These are phyloP conservation scores for Noctilio leporinus DNA, from an alignment of 2,113 vertebrate genomes.

Conservation along the genomic window DNA sequence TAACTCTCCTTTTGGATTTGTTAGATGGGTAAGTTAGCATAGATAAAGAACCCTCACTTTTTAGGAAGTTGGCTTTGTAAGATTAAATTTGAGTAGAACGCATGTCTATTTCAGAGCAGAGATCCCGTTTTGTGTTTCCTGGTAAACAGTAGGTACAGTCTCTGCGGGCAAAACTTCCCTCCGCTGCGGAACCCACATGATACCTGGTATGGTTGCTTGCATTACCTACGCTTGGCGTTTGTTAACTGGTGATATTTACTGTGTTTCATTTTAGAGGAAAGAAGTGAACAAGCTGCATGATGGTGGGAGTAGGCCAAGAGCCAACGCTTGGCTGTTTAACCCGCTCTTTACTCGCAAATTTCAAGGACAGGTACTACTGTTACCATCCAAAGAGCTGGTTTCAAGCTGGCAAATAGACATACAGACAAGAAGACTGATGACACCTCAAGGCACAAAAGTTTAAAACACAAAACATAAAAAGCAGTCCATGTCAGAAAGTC, in stretches of 20 bases:
- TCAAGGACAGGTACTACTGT: not conserved
- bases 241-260: not conserved
- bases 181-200: not conserved
- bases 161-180: not conserved
- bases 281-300: not conserved
- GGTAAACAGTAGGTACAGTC: not conserved
- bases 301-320: not conserved
- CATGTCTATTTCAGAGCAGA: not conserved
- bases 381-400: conserved; percentile 4
- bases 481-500: not conserved
- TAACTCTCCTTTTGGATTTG: not conserved
- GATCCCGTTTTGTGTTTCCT: not conserved
- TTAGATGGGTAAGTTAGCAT: not conserved
- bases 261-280: conserved; percentile 1
- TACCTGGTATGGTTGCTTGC: not conserved
- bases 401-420: not conserved
- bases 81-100: not conserved
- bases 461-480: not conserved
- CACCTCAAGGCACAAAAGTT: not conserved
- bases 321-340: not conserved
- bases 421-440: not conserved
- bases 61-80: not conserved
- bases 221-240: not conserved
- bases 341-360: not conserved
- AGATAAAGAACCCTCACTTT: not conserved